Percentiles rank a stretch among this genome's conserved stretches.
These are phyloP conservation scores for Calliopsis andreniformis DNA, from an alignment of 1,140 invertebrate genomes.

Conservation along the genomic window DNA sequence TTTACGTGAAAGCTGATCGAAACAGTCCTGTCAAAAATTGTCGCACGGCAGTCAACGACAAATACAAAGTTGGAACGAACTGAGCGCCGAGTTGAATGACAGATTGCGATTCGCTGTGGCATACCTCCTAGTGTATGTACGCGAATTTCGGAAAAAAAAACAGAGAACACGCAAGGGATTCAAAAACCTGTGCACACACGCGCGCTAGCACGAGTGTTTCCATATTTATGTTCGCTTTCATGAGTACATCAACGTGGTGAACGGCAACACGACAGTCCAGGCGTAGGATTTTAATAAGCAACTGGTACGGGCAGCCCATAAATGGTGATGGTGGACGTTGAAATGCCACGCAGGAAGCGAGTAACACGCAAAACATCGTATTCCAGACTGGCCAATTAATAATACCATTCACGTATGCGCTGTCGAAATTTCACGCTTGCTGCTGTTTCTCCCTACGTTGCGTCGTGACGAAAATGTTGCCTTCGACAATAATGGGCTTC, in stretches of 20 bases:
- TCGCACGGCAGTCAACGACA: background rate
- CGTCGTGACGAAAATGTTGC: too few species aligned
- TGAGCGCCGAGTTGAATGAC: background rate
- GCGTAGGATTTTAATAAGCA: constrained; percentile 41
- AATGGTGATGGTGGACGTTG: background rate
- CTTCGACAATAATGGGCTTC: too few species aligned
- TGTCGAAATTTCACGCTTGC: constrained; percentile 10
- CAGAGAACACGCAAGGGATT: background rate
- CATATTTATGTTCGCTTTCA: background rate
- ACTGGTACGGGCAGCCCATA: background rate
- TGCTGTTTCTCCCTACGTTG: too few species aligned
- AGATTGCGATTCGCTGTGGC: background rate
- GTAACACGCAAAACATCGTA: constrained; percentile 27
- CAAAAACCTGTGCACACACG: background rate
- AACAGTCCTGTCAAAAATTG: background rate
- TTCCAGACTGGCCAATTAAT: constrained; percentile 32
- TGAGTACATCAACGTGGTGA: background rate
- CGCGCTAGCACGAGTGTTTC: background rate
- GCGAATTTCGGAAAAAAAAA: background rate
- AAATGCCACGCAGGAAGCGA: background rate
- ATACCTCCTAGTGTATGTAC: background rate
- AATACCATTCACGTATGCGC: background rate
- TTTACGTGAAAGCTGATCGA: constrained; percentile 6
- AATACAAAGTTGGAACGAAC: background rate
- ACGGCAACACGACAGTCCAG: background rate